Base-by-base conservation (phyloP, 2,113 vertebrate genomes). In the Sphaerodactylus townsendi region DNA sequence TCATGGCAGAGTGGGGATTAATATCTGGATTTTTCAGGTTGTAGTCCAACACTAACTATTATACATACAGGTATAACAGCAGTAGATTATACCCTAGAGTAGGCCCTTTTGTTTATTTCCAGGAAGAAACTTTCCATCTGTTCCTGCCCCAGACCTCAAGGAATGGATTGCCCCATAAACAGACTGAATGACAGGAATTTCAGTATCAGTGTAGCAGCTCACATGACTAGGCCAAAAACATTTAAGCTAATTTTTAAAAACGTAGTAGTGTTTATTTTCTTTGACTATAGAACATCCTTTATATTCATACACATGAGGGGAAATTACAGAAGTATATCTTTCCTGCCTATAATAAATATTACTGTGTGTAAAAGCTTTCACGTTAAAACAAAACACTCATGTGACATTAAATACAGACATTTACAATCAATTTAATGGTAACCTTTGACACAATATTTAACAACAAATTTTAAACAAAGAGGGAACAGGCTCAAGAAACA, bases 381-480 rank as follows among this genome's bases (percentile, higher is more conserved):
- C 89, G 84, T 91, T 89, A 91, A 94, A 86, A 90, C 90, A 92
- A 93, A 91, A 82, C 28, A 90, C 56, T 93, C 74, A 74, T 88
- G 44, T 90, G 92, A 94, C 85, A 86, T 71, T 88, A 72, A 92
- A 90, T 85, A 81, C 59, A 90, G 64, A 90, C 78, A 92, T 94
- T 94, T 92, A 91, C 92, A 92, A 92, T 66, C 86, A 92, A 23
- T 39, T 87, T 90, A 89, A 94, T 87, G 59, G 7, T 62, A 62
- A 62, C 86, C 95, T 93, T 95, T 93, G 92, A 90, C 90, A 91
- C 86, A 72, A 91, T 93, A 93, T 89, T 92, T 76, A 81, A 92
- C 88, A 89, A 80, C 88, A 95, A 90, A 48, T 85, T 89, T 81
- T 85, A 79, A 92, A 82, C 83, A 94, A 91, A 84, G 21, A 85